These are phyloP conservation scores for Amblyteles armatorius DNA, from an alignment of 2,888 invertebrate species.

Conservation along the genomic window DNA sequence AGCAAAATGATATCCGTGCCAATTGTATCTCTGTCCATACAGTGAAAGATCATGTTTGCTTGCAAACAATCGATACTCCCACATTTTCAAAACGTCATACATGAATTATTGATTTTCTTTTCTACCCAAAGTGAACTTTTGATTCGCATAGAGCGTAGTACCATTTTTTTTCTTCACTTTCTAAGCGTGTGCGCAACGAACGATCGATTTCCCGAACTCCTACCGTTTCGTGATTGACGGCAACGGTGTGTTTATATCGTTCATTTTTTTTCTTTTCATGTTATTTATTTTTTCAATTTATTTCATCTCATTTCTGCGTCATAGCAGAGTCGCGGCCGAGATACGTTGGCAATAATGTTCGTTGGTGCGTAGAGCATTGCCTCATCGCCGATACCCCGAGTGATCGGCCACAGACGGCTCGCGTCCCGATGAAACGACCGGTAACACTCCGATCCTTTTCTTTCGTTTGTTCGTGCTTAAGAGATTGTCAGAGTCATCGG, in stretches of 20 bases:
- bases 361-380: slow-evolving; percentile 81
- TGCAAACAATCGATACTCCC: neutral
- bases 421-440: slow-evolving; percentile 19
- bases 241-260: slow-evolving; percentile 23
- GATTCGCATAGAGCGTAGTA: neutral
- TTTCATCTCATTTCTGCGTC: slow-evolving; percentile 44
- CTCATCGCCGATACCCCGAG: slow-evolving; percentile 59
- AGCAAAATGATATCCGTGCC: neutral
- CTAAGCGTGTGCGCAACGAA: slow-evolving; percentile 75
- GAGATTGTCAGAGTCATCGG: slow-evolving; percentile 48
- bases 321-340: slow-evolving; percentile 72
- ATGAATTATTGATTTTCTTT: slow-evolving; percentile 1
- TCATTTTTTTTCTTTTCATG: neutral
- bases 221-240: slow-evolving; percentile 78
- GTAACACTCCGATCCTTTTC: slow-evolving; percentile 47
- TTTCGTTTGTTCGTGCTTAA: slow-evolving; percentile 22
- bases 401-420: slow-evolving; percentile 13
- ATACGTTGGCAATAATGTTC: slow-evolving; percentile 82
- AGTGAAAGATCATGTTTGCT: neutral
- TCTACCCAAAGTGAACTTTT: slow-evolving; percentile 13
- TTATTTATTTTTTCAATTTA: slow-evolving; percentile 42
- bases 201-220: slow-evolving; percentile 75
- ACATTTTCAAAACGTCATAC: neutral
- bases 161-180: slow-evolving; percentile 79
- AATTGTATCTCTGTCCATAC: neutral